phyloP scores from a whole-genome alignment of 2,888 invertebrate genomes.

The Argynnis bischoffii region DNA sequence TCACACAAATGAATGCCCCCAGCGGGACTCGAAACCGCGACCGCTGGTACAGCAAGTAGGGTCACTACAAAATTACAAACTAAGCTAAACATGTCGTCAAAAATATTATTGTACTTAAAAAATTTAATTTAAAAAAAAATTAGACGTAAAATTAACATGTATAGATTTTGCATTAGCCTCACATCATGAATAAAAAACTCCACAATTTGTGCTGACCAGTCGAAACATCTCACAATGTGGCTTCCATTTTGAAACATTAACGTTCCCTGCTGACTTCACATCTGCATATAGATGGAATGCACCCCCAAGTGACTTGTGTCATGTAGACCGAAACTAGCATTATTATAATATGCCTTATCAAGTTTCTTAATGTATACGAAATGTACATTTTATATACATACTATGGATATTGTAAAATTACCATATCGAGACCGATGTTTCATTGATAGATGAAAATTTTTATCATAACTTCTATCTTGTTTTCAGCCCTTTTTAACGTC shows the following conservation, averaged over 20 bases:
- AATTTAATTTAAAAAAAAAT: not conserved
- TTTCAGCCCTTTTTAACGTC: too few relatives aligned
- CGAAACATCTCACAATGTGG: conserved; percentile 13
- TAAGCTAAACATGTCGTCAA: too few relatives aligned
- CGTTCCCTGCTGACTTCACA: conserved; percentile 26
- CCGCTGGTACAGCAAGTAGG: too few relatives aligned
- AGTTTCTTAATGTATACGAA: not conserved
- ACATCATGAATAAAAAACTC: conserved; percentile 5
- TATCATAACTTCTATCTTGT: too few relatives aligned
- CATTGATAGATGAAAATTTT: too few relatives aligned
- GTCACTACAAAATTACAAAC: too few relatives aligned
- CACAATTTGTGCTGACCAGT: conserved; percentile 9
- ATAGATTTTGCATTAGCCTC: conserved; percentile 14
- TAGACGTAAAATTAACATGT: not conserved
- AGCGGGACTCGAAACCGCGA: too few relatives aligned
- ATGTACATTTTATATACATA: not conserved
- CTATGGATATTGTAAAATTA: too few relatives aligned
- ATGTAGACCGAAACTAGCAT: conserved; percentile 8
- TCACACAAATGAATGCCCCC: too few relatives aligned
- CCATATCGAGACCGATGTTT: too few relatives aligned
- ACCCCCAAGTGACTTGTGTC: conserved; percentile 16
- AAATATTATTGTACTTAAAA: not conserved
- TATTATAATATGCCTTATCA: not conserved
- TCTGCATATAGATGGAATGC: conserved; percentile 40
- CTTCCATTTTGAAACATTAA: conserved; percentile 35